Conservation (phyloP, 2,797 vertebrate species). For the Chloroceryle inda region DNA sequence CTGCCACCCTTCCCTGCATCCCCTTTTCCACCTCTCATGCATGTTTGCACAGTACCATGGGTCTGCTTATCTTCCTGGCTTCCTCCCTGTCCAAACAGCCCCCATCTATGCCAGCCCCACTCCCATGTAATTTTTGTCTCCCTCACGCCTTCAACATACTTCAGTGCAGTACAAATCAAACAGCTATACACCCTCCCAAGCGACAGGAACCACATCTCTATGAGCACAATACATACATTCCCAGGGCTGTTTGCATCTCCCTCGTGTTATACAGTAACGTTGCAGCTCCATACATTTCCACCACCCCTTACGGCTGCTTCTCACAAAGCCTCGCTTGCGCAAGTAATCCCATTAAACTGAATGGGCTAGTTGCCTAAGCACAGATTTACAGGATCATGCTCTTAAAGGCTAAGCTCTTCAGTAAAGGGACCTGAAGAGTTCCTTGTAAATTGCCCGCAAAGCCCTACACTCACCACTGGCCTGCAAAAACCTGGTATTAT, state of each 20-base stretch:
- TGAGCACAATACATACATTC: background rate
- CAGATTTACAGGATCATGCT: constrained; percentile 58
- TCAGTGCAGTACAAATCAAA: background rate
- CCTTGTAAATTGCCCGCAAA: constrained; percentile 11
- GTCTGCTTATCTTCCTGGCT: background rate
- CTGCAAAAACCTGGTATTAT: constrained; percentile 22
- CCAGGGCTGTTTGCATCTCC: background rate
- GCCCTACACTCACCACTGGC: background rate
- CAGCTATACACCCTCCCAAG: accelerated
- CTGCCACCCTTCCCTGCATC: background rate
- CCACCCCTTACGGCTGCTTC: background rate
- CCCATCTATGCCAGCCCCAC: background rate
- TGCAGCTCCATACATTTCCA: background rate
- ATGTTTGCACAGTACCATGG: accelerated
- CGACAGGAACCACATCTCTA: accelerated
- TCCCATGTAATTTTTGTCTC: background rate
- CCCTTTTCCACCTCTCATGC: background rate
- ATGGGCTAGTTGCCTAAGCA: constrained; percentile 57
- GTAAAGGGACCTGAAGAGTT: constrained; percentile 16
- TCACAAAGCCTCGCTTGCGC: background rate
- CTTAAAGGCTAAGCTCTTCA: constrained; percentile 62
- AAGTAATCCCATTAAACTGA: constrained; percentile 65
- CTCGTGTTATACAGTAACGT: background rate
- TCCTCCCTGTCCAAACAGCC: background rate
- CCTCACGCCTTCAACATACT: background rate